A percentile compares a stretch with the other conserved stretches of the same genome.
Conservation (phyloP, 2,113 vertebrate genomes). For the Tychaedon coryphoeus region DNA sequence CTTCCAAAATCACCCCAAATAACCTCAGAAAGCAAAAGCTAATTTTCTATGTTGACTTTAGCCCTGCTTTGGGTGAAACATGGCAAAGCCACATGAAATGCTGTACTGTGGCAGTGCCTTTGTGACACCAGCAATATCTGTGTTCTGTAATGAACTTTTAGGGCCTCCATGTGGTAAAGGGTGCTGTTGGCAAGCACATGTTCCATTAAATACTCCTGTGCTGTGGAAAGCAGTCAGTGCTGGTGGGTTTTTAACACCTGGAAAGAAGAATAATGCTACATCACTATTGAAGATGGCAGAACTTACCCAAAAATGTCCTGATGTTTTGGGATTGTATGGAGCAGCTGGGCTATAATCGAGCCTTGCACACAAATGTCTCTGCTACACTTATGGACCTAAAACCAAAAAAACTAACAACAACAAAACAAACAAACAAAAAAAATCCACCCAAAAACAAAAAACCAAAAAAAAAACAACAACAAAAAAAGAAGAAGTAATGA, state of each 20-base stretch:
- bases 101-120: fast-evolving
- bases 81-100: not conserved
- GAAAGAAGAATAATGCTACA: not conserved
- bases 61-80: not conserved
- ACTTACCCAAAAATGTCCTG: not conserved
- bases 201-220: not conserved
- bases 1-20: not conserved
- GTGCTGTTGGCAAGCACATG: fast-evolving
- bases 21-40: not conserved
- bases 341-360: not conserved
- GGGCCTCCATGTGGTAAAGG: not conserved
- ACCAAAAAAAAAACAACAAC: not conserved
- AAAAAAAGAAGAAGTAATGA: not conserved
- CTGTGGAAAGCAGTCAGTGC: not conserved
- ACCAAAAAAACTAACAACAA: not conserved
- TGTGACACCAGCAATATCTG: not conserved
- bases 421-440: too few species aligned
- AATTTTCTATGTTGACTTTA: not conserved
- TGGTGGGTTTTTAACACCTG: not conserved
- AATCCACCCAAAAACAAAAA: too few species aligned
- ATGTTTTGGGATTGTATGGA: not conserved
- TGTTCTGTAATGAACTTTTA: not conserved
- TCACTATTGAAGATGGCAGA: not conserved
- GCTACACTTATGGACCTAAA: constrained; percentile 55
- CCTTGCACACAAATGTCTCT: not conserved